Evolutionary conservation across 2,888 invertebrate genomes (phyloP).

Genomic region (Tholera decimalis): DNA sequence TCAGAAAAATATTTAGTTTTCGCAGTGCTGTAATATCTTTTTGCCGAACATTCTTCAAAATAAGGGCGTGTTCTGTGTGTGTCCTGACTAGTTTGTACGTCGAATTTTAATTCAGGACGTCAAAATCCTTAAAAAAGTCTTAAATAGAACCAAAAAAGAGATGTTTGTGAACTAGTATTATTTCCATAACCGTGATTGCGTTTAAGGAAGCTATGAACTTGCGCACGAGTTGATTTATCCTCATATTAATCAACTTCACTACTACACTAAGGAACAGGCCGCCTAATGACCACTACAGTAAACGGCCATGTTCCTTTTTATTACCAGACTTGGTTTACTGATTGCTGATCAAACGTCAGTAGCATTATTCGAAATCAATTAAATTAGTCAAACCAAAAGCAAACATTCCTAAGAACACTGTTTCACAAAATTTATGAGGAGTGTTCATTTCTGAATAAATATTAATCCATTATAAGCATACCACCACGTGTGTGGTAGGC

Average conservation of each 20-base stretch:
- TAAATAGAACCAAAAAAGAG: too few species aligned
- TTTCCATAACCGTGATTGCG: constrained; percentile 42
- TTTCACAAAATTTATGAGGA: constrained; percentile 17
- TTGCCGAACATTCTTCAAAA: too few species aligned
- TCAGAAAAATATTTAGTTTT: too few species aligned
- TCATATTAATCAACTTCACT: constrained; percentile 4
- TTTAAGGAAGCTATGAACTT: constrained; percentile 21
- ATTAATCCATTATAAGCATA: constrained; percentile 44
- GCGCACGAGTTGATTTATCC: constrained; percentile 22
- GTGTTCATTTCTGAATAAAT: constrained; percentile 34
- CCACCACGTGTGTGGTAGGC: constrained; percentile 77
- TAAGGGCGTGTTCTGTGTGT: too few species aligned
- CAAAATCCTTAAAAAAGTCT: too few species aligned
- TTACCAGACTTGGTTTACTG: neutral
- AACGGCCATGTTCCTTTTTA: constrained; percentile 2
- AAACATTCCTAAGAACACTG: constrained; percentile 15
- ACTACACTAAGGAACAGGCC: neutral
- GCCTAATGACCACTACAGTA: neutral
- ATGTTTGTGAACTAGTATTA: too few species aligned
- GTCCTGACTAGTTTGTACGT: too few species aligned
- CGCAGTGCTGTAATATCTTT: too few species aligned
- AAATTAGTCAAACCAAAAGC: constrained; percentile 26
- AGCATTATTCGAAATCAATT: constrained; percentile 12
- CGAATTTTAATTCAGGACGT: too few species aligned
- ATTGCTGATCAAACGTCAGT: neutral